A percentile compares a stretch with the other conserved stretches of the same genome.
Evolutionary conservation across 2,888 invertebrate genomes (phyloP).

Genomic region (Crematogaster levior): DNA sequence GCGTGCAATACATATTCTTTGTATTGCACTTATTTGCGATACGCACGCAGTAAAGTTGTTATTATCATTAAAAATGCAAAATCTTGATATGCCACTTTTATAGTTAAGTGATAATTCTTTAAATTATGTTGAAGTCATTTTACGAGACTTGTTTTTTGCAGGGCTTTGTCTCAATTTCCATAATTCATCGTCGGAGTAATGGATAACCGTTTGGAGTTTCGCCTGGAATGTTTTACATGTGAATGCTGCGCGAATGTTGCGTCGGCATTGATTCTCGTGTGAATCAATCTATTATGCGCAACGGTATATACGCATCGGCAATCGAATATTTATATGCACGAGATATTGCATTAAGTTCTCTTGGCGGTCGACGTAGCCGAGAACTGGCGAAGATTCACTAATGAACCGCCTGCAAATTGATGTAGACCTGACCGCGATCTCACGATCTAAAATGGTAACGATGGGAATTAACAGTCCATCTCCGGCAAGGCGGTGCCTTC

Average conservation of each 20-base stretch:
- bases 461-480: slow-evolving; percentile 74
- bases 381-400: slow-evolving; percentile 56
- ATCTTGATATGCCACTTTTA: background rate
- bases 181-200: background rate
- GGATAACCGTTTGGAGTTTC: background rate
- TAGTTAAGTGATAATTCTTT: background rate
- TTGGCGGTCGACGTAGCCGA: slow-evolving; percentile 26
- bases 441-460: slow-evolving; percentile 82
- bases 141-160: too few relatives aligned
- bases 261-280: background rate
- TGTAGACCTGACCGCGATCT: slow-evolving; percentile 77
- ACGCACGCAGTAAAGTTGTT: background rate
- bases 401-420: slow-evolving; percentile 62
- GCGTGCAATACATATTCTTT: too few relatives aligned
- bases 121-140: background rate
- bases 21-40: background rate
- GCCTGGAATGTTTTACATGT: background rate
- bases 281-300: background rate
- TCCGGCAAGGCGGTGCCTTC: slow-evolving; percentile 13
- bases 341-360: slow-evolving; percentile 56
- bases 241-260: background rate
- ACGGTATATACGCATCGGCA: slow-evolving; percentile 8
- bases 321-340: background rate
- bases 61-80: background rate
- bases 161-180: background rate